phyloP scores from a whole-genome alignment of 64 coral and sea anemone genomes.

The Dendrophyllia cribrosa region DNA sequence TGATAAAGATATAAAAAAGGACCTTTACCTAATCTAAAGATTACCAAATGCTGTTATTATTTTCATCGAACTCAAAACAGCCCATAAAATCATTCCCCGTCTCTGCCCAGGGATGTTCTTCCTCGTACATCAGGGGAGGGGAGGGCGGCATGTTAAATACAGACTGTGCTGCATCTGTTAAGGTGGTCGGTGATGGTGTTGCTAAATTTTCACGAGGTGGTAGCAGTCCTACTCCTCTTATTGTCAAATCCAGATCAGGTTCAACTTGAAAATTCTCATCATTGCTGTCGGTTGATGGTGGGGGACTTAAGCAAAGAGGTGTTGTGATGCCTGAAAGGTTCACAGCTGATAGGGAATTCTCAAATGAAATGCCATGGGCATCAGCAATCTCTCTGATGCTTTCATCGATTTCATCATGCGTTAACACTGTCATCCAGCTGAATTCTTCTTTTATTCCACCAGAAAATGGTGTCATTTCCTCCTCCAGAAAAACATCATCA shows the following conservation, averaged over 20 bases:
- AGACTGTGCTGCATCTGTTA: constrained; percentile 84
- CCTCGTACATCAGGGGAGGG: constrained; percentile 82
- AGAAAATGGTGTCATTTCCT: constrained; percentile 91
- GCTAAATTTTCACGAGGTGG: constrained; percentile 74
- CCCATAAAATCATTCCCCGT: constrained; percentile 58
- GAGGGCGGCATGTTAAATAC: constrained; percentile 91
- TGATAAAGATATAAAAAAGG: no score
- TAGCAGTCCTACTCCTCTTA: constrained; percentile 77
- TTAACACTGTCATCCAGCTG: constrained; percentile 90
- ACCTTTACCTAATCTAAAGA: constrained; percentile 8
- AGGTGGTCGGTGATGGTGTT: constrained; percentile 84
- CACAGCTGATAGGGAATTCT: constrained; percentile 57
- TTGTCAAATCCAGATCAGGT: constrained; percentile 86
- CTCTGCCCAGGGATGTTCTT: constrained; percentile 95
- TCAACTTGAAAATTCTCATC: constrained; percentile 75
- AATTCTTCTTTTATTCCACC: constrained; percentile 91
- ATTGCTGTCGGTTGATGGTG: constrained; percentile 74
- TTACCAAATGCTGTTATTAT: constrained; percentile 70
- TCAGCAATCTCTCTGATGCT: constrained; percentile 92
- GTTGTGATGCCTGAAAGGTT: background rate
- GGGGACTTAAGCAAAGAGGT: constrained; percentile 60
- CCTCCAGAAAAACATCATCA: constrained; percentile 67
- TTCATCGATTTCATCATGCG: constrained; percentile 85
- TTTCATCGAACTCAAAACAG: constrained; percentile 82
- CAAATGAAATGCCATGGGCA: constrained; percentile 86